phyloP scores from a whole-genome alignment of 2,888 invertebrate genomes.

The Oscheius myriophilus region DNA sequence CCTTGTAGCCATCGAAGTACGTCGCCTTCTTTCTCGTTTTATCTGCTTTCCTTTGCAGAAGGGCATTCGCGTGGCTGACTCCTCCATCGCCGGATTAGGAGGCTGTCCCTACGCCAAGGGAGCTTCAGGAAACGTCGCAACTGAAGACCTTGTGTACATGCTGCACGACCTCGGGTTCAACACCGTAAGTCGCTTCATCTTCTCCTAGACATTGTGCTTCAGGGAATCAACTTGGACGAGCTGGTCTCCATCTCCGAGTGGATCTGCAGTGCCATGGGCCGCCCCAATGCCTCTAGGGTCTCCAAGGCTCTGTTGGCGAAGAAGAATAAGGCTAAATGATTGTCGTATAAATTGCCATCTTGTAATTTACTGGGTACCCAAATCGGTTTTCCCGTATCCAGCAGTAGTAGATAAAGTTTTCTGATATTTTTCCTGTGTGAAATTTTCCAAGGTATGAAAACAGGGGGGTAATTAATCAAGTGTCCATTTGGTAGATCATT shows the following conservation, averaged over 20 bases:
- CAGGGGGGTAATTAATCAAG: too few species aligned
- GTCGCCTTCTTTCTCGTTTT: too few species aligned
- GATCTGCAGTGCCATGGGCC: slow-evolving; percentile 28
- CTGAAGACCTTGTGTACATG: slow-evolving; percentile 96
- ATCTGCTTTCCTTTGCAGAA: slow-evolving; percentile 26
- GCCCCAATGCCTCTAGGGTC: slow-evolving; percentile 19
- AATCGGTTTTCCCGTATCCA: too few species aligned
- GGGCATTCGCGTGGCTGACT: slow-evolving; percentile 78
- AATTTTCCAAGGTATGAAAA: too few species aligned
- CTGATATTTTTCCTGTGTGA: too few species aligned
- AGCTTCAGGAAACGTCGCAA: slow-evolving; percentile 95
- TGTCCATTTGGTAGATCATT: too few species aligned
- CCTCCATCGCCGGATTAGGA: slow-evolving; percentile 80
- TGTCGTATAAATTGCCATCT: neutral
- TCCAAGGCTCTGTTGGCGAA: slow-evolving; percentile 23
- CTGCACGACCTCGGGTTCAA: slow-evolving; percentile 76
- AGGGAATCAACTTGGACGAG: slow-evolving; percentile 27
- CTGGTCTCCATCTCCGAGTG: slow-evolving; percentile 24
- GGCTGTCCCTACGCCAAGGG: slow-evolving; percentile 79
- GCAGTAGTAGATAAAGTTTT: too few species aligned
- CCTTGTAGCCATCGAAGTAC: slow-evolving; percentile 82
- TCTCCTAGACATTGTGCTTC: neutral
- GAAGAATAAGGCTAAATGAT: slow-evolving; percentile 13
- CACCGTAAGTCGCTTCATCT: slow-evolving; percentile 13
- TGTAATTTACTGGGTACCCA: too few species aligned